Evolutionary conservation across 2,113 vertebrate genomes (phyloP), one percentile per base, ranked within the genome.

Genomic region (Pongo abelii): DNA sequence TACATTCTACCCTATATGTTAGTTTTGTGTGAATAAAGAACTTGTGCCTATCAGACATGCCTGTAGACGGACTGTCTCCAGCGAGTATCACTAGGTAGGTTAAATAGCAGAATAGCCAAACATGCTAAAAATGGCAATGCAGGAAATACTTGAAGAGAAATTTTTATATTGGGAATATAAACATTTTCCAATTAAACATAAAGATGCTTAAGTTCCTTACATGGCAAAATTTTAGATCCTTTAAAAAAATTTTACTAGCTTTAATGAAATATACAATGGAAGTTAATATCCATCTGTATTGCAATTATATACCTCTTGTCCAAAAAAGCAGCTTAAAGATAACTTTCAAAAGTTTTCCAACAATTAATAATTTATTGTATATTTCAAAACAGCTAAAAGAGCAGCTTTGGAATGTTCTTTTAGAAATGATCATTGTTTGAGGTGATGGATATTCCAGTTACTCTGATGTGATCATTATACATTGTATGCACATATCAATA

Each of bases 301-400:
- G 79, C 64, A 83, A 35, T 90, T 89, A 61, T 27, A 11, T 74
- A 67, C 32, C 46, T 64, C 48, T 80, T 89, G 48, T 92, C 35
- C 57, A 95, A 84, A 38, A 93, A 80, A 91, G 90, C 46, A 93
- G 30, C 59, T 87, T 91, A 91, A 84, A 97, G 48, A 12, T 80
- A 72, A 72, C 2, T 61, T 96, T 81, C 7, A 80, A 64, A 80
- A 95, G 61, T 43, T 74, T 88, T 11, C 27, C 17, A n/a, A 22
- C 18, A 91, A 50, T 40, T 7, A 75, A 30, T 48, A 48, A 77
- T 10, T 17, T 78, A 78, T 48, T 77, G 6, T 48, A 16, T 78
- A 78, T 78, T 17, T 78, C 27, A 48, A 18, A 78, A 78, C 27
- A 78, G 72, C 72, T 75, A 8, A 12, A 75, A 75, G 72, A 43